Base-by-base conservation (phyloP, 2,888 invertebrate genomes). In the Zygogramma bicolorata region DNA sequence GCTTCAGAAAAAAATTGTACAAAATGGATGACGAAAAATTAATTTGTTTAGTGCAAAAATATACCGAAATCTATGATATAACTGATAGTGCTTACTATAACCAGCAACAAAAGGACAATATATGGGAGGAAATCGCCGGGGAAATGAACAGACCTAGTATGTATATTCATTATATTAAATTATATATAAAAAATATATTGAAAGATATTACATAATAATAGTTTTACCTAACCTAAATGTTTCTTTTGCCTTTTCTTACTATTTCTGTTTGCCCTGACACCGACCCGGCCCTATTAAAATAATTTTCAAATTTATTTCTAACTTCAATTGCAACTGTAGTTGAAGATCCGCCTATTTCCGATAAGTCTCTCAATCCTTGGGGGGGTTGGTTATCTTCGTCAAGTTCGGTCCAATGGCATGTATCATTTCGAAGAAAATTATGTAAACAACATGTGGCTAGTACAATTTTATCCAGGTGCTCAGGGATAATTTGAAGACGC, bases 371-470 rank as follows among this genome's bases (percentile, higher is more conserved):
- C 15, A 18, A 49, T 18, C 49, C n/a, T n/a, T n/a, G n/a, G n/a
- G n/a, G n/a, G n/a, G n/a, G n/a, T n/a, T n/a, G n/a, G n/a, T n/a
- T n/a, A 49, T 49, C 15, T 5, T 49, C 15, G 18, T 15, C 18
- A 49, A 6, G 20, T 3, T 49, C 18, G 18, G 49, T 18, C 49
- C 46, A 42, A 49, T 49, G n/a, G 15, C n/a, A 49, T 49, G 49
- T 49, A 18, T 59, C 59, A 58, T 25, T 3, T 42, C 49, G 49
- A 6, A 49, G 18, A 49, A 15, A 49, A 15, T 49, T 49, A n/a
- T 57, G 57, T 58, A 58, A 58, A 27, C 13, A 27, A 58, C 29
- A 58, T 29, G 29, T 58, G n/a, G 58, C 58, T n/a, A 22, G 22
- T 22, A 57, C 57, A 58, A 58, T 15, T 40, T 61, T 40, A 40